phyloP scores from a whole-genome alignment of 2,797 vertebrate species.

The Xerus rutilus region DNA sequence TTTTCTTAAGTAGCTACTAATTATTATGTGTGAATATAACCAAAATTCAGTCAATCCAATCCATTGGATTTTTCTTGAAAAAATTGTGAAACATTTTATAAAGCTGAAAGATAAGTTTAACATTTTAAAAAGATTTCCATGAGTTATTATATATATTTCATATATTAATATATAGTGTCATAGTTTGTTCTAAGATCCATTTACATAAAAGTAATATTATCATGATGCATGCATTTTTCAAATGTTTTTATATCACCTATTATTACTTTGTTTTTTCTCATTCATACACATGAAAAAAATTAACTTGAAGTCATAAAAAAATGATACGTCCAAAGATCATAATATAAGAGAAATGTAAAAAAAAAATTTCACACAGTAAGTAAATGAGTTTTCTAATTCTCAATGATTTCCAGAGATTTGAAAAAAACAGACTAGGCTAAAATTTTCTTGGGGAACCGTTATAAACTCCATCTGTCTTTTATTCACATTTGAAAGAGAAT shows the following conservation, averaged over 20 bases:
- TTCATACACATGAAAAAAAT: not conserved
- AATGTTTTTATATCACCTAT: not conserved
- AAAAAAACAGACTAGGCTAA: not conserved
- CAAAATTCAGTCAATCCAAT: not conserved
- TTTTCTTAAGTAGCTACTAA: not conserved
- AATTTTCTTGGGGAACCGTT: not conserved
- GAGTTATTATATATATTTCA: not conserved
- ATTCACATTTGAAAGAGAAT: not conserved
- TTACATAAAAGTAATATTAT: not conserved
- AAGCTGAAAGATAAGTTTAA: not conserved
- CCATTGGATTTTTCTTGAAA: slow-evolving; percentile 5
- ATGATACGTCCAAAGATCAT: not conserved
- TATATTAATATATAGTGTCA: not conserved
- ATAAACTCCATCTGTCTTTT: not conserved
- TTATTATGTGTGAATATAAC: not conserved
- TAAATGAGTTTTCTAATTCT: not conserved
- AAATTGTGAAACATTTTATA: not conserved
- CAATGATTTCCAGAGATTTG: not conserved
- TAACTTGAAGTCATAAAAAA: not conserved
- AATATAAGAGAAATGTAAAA: not conserved
- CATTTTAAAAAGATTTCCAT: not conserved
- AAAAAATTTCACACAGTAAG: not conserved
- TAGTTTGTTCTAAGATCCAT: not conserved
- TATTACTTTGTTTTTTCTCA: not conserved
- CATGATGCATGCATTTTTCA: not conserved